A percentile compares a stretch with the other conserved stretches of the same genome.
Conservation (phyloP, 2,797 vertebrate genomes). For the Megaceryle alcyon region DNA sequence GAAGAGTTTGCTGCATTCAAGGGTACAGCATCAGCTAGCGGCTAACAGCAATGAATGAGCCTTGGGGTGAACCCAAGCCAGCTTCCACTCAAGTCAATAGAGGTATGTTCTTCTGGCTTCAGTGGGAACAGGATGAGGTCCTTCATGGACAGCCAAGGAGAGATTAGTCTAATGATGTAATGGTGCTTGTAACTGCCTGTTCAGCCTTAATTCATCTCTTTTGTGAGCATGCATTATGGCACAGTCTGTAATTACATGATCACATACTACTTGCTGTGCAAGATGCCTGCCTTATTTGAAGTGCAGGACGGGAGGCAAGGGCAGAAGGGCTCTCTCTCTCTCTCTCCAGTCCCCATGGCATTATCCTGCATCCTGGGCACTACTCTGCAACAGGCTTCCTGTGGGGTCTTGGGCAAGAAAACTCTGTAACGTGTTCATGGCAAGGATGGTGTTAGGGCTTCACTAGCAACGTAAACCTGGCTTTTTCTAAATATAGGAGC, state of each 20-base stretch:
- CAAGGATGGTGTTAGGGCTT: not conserved
- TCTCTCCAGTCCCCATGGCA: not conserved
- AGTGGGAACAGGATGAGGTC: conserved; percentile 33
- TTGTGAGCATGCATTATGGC: not conserved
- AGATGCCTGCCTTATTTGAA: not conserved
- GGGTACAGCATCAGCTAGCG: conserved; percentile 1
- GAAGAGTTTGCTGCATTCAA: conserved; percentile 11
- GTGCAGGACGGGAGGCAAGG: not conserved
- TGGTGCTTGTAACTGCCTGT: conserved; percentile 53
- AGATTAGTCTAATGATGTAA: conserved; percentile 55
- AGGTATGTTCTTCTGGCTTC: conserved; percentile 11
- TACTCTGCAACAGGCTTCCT: not conserved
- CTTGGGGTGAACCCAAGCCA: not conserved
- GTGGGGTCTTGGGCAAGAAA: not conserved
- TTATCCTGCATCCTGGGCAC: not conserved
- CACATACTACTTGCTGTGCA: not conserved
- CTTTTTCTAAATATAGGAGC: conserved; percentile 10
- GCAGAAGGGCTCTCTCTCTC: not conserved
- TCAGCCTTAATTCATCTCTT: conserved; percentile 38
- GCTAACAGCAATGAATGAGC: conserved; percentile 1
- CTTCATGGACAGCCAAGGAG: conserved; percentile 32
- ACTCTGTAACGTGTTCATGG: not conserved
- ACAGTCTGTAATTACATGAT: conserved; percentile 33
- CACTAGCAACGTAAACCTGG: not conserved
- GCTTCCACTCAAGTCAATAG: not conserved